Conservation (phyloP, 2,797 vertebrate genomes). For the Chelon labrosus region DNA sequence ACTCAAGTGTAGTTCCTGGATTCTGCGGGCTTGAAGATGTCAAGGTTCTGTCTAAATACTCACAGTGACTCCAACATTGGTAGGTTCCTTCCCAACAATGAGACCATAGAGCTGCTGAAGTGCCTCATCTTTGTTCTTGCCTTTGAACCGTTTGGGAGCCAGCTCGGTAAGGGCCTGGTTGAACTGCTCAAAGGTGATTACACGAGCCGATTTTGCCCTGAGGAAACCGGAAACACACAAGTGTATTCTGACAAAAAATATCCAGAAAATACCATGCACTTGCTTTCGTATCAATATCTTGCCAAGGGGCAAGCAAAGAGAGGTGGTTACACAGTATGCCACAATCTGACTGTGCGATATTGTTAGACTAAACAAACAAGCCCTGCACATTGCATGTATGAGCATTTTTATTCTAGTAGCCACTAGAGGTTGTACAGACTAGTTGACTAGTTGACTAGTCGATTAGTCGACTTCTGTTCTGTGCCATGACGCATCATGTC, state of each 20-base stretch:
- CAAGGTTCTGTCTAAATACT: conserved; percentile 60
- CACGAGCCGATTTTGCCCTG: conserved; percentile 87
- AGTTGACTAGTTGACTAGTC: no score
- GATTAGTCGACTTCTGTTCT: no score
- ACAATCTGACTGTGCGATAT: not conserved
- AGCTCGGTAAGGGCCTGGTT: conserved; percentile 88
- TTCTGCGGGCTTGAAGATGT: no score
- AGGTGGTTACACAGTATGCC: no score
- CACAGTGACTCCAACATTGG: conserved; percentile 84
- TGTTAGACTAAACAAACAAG: not conserved
- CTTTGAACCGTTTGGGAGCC: conserved; percentile 88
- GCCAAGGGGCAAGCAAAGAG: not conserved
- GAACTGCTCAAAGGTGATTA: conserved; percentile 91
- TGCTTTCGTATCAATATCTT: not conserved
- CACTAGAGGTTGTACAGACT: no score
- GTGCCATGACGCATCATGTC: no score
- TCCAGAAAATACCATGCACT: not conserved
- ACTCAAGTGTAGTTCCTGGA: no score
- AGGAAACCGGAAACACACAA: conserved; percentile 36
- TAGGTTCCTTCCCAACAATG: conserved; percentile 87
- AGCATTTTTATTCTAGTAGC: no score
- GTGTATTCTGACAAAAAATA: conserved; percentile 22
- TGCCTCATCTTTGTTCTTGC: conserved; percentile 84
- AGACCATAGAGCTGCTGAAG: conserved; percentile 83
- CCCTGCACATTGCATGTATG: not conserved